Base-by-base conservation (phyloP, 2,113 vertebrate genomes). In the Mungos mungo region DNA sequence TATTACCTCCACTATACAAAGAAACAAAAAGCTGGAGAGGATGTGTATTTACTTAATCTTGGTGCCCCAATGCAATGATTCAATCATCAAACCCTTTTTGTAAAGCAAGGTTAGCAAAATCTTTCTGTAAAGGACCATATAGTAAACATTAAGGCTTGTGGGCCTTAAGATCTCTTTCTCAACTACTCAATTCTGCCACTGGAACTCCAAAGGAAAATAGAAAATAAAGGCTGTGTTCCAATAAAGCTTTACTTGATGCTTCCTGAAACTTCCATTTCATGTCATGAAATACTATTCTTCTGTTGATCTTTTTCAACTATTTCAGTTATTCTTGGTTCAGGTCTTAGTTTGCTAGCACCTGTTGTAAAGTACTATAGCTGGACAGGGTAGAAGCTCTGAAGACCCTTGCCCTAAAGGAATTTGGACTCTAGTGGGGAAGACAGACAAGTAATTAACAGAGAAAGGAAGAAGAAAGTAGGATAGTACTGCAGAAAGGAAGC, bases 231-330 rank as follows among this genome's bases (percentile, higher is more conserved):
- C 31, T 69, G 11, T 87, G 54, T 52, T 86, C 13, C 69, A 41
- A 21, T 21, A 77, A 52, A 89, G 12, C 71, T 89, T 84, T 88
- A 77, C 31, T 54, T 90, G 71, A 76, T 41, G 35, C 60, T 9
- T 54, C 14, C n/a, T 80, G 66, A 95, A 89, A 83, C 84, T 77
- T 29, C 47, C 60, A 89, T 95, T 93, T 81, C 60, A 66, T 92
- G 5, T 74, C 65, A 50, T 35, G 31, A 90, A 91, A 63, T 79
- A 72, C 5, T 94, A n/a, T 93, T 94, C 52, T 89, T 50, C 66
- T 89, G 45, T 90, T 88, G 89, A 65, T 87, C 23, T n/a, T 89
- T 77, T 52, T n/a, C 47, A 85, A 47, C 47, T 45, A 65, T 95
- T 88, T 96, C 79, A 89, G n/a, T 38, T 57, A 79, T 92, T 90